A percentile compares a stretch with the other conserved stretches of the same genome.
Evolutionary conservation across 37 sponge, comb jelly and placozoan genomes (phyloP).

Genomic region (Ephydatia muelleri): DNA sequence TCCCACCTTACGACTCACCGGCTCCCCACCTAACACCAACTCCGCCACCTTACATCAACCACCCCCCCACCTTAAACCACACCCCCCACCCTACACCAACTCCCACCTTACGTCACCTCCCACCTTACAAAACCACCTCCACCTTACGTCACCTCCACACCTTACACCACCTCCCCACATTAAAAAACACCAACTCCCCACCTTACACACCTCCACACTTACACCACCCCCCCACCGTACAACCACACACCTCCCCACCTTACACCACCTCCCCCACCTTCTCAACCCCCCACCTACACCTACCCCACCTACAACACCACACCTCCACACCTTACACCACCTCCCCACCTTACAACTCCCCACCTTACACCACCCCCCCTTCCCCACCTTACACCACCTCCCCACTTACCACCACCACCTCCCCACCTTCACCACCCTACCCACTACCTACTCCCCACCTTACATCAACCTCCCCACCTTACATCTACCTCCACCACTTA

Average conservation of each 20-base stretch:
- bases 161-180: neutral
- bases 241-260: neutral
- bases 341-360: neutral
- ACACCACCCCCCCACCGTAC: neutral
- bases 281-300: neutral
- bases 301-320: neutral
- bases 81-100: neutral
- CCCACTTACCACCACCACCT: neutral
- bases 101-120: neutral
- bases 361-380: neutral
- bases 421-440: neutral
- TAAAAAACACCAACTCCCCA: too few relatives aligned
- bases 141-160: neutral
- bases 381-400: neutral
- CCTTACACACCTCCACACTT: too few relatives aligned
- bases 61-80: neutral
- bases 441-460: neutral
- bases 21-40: too few relatives aligned
- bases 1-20: neutral
- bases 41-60: neutral
- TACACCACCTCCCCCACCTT: neutral
- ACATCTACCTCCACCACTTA: neutral
- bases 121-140: neutral
- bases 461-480: too few relatives aligned
- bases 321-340: neutral